Evolutionary conservation across 2,113 vertebrate genomes (phyloP).

Genomic region (Riparia riparia): DNA sequence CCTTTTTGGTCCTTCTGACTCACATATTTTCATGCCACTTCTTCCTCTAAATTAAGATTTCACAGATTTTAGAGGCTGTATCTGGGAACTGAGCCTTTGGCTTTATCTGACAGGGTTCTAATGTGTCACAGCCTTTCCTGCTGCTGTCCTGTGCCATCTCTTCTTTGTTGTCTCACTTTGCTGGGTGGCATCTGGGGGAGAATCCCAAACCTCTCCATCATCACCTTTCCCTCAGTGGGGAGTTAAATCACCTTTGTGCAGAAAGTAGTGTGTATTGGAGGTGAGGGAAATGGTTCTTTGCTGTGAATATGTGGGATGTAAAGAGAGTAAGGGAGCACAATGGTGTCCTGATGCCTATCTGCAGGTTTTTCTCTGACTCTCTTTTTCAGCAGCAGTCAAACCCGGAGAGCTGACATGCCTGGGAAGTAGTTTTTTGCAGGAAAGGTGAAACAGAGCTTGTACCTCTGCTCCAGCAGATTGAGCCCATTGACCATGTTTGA

Average conservation of each 20-base stretch:
- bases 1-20: background rate
- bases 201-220: background rate
- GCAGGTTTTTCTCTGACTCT: background rate
- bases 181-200: background rate
- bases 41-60: background rate
- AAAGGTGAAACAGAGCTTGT: background rate
- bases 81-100: background rate
- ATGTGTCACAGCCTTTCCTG: background rate
- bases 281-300: background rate
- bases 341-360: background rate
- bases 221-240: background rate
- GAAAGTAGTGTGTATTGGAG: background rate
- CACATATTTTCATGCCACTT: background rate
- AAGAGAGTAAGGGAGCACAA: background rate
- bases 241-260: background rate
- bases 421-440: background rate
- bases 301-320: background rate
- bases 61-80: background rate
- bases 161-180: background rate
- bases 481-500: fast-evolving
- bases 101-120: background rate
- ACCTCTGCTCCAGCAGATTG: background rate
- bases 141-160: background rate
- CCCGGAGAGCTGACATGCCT: background rate
- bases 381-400: background rate